Conservation (phyloP, 2,888 invertebrate genomes). For the Harpalus rufipes region DNA sequence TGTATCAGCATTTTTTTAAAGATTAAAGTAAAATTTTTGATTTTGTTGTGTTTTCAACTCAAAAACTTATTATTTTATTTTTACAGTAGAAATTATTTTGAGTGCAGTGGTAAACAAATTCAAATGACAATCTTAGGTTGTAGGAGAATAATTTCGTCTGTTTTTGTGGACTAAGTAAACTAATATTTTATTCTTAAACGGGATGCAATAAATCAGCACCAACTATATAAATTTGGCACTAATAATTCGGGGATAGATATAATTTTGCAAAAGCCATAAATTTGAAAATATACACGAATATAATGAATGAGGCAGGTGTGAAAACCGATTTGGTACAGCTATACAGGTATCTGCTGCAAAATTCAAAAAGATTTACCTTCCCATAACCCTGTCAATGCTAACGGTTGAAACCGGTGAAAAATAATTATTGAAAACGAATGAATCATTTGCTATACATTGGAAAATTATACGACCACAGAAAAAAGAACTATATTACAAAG, state of each 20-base stretch:
- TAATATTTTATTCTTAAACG: not conserved
- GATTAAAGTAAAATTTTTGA: too few relatives aligned
- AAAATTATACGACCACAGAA: not conserved
- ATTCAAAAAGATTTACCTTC: not conserved
- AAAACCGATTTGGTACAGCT: not conserved
- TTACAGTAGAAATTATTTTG: too few relatives aligned
- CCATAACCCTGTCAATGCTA: not conserved
- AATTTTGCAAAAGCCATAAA: not conserved
- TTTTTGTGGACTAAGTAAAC: too few relatives aligned
- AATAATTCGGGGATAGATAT: not conserved
- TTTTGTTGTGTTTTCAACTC: too few relatives aligned
- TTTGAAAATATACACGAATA: not conserved
- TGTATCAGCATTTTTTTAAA: too few relatives aligned
- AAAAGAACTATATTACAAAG: not conserved
- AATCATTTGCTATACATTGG: not conserved
- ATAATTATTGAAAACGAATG: not conserved
- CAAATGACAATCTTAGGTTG: too few relatives aligned
- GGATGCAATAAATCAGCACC: not conserved
- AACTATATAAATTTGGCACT: not conserved
- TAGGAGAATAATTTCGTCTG: too few relatives aligned
- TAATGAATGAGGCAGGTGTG: not conserved
- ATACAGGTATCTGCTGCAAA: not conserved
- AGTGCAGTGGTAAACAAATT: too few relatives aligned
- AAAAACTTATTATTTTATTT: too few relatives aligned
- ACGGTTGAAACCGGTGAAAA: not conserved